Percentiles rank a stretch among this genome's conserved stretches.
Conservation (phyloP, 2,888 invertebrate genomes). For the Drosophila mimica region DNA sequence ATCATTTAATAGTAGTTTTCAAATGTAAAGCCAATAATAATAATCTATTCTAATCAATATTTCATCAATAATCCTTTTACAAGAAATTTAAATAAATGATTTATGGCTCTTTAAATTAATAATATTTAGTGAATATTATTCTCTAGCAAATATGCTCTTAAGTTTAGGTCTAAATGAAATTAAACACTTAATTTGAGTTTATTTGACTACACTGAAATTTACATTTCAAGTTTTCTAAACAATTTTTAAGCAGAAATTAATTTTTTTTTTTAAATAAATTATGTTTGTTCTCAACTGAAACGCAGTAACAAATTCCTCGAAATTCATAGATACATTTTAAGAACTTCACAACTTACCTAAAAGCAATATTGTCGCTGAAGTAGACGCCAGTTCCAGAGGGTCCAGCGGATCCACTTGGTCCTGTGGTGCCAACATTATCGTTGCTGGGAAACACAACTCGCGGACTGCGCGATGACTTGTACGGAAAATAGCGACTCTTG, state of each 20-base stretch:
- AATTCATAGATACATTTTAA: neutral
- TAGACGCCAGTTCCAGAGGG: conserved; percentile 82
- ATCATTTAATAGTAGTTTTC: neutral
- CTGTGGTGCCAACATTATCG: conserved; percentile 83
- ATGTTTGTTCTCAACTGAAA: neutral
- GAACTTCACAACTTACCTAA: conserved; percentile 76
- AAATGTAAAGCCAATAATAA: neutral
- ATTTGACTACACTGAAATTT: neutral
- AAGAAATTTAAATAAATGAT: neutral
- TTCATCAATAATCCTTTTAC: neutral
- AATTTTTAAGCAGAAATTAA: too few relatives aligned
- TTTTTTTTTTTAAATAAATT: too few relatives aligned
- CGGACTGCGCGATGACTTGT: conserved; percentile 84
- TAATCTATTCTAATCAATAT: neutral
- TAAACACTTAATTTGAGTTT: too few relatives aligned
- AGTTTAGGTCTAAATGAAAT: too few relatives aligned
- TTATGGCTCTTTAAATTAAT: neutral
- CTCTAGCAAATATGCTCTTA: too few relatives aligned
- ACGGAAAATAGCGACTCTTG: conserved; percentile 83
- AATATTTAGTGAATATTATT: too few relatives aligned
- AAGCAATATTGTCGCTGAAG: conserved; percentile 84
- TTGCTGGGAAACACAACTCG: conserved; percentile 84
- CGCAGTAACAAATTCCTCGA: neutral
- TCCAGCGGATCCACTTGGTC: conserved; percentile 73
- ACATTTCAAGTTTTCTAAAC: too few relatives aligned